Evolutionary conservation across 2,797 vertebrate species (phyloP).

Genomic region (Neomorphus geoffroyi): DNA sequence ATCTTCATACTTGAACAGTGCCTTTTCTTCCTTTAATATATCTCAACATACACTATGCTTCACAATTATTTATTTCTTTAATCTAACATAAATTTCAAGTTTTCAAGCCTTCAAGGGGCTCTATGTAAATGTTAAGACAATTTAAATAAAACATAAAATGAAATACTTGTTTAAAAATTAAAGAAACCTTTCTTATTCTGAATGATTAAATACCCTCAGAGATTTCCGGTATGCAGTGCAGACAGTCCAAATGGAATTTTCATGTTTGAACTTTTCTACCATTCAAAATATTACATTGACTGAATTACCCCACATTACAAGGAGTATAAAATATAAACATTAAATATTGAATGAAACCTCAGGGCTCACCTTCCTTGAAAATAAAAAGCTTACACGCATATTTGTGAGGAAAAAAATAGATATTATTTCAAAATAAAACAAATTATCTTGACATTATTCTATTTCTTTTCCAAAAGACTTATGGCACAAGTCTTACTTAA

Average conservation of each 20-base stretch:
- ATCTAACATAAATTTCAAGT: conserved; percentile 33
- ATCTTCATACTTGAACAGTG: not conserved
- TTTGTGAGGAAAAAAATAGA: not conserved
- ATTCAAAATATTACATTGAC: conserved; percentile 44
- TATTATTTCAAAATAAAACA: not conserved
- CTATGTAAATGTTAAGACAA: conserved; percentile 70
- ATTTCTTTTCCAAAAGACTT: not conserved
- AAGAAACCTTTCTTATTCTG: conserved; percentile 71
- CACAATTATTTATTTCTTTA: conserved; percentile 42
- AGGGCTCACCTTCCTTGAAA: not conserved
- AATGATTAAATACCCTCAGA: conserved; percentile 67
- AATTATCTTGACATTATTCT: not conserved
- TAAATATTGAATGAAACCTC: conserved; percentile 61
- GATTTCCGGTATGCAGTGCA: conserved; percentile 45
- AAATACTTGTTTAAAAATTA: conserved; percentile 75
- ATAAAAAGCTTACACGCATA: conserved; percentile 9
- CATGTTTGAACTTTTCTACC: conserved; percentile 59
- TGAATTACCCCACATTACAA: conserved; percentile 14
- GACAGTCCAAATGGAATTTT: conserved; percentile 68
- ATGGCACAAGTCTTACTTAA: not conserved
- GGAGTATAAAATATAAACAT: conserved; percentile 38
- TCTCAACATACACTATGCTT: not conserved
- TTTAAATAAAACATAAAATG: conserved; percentile 81
- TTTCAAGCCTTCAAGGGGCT: conserved; percentile 50
- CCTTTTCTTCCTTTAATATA: not conserved